phyloP scores from a whole-genome alignment of 2,888 invertebrate genomes.

The Scaptodrosophila latifasciaeformis region DNA sequence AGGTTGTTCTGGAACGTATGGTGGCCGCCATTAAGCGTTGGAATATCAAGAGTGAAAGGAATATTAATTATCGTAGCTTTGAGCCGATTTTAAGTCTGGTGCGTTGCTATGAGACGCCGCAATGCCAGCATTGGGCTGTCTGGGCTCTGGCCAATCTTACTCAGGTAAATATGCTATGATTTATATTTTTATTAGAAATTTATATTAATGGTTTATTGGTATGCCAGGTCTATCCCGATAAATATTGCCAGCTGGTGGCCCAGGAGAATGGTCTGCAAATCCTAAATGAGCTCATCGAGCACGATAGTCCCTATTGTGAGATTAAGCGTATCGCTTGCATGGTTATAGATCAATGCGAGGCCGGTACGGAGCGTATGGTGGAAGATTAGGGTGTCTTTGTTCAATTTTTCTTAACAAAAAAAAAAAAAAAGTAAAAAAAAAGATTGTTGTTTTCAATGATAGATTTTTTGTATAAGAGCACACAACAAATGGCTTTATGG shows the following conservation, averaged over 20 bases:
- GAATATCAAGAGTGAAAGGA: constrained; percentile 90
- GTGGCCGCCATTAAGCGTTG: constrained; percentile 89
- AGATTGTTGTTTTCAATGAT: too few relatives aligned
- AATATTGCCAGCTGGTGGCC: constrained; percentile 92
- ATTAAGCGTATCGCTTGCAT: constrained; percentile 82
- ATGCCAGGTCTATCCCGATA: constrained; percentile 82
- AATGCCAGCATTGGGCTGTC: constrained; percentile 96
- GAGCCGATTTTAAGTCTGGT: constrained; percentile 93
- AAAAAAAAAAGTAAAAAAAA: too few relatives aligned
- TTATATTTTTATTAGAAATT: not conserved
- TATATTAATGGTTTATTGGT: not conserved
- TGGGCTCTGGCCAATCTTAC: constrained; percentile 99
- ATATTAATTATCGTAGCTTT: constrained; percentile 97
- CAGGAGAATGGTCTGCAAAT: constrained; percentile 89
- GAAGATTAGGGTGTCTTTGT: constrained; percentile 58
- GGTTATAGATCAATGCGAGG: constrained; percentile 81
- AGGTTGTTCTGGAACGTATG: constrained; percentile 84
- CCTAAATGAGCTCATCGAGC: constrained; percentile 80
- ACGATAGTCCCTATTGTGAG: constrained; percentile 79
- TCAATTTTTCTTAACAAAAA: too few relatives aligned
- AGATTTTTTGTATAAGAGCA: too few relatives aligned
- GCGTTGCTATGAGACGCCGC: constrained; percentile 88
- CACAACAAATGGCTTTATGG: too few relatives aligned
- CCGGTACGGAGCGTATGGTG: constrained; percentile 64
- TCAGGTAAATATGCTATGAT: constrained; percentile 73